Evolutionary conservation across 2,888 invertebrate species (phyloP), one percentile per base, ranked within the genome.

Genomic region (Acanthosoma haemorrhoidale): DNA sequence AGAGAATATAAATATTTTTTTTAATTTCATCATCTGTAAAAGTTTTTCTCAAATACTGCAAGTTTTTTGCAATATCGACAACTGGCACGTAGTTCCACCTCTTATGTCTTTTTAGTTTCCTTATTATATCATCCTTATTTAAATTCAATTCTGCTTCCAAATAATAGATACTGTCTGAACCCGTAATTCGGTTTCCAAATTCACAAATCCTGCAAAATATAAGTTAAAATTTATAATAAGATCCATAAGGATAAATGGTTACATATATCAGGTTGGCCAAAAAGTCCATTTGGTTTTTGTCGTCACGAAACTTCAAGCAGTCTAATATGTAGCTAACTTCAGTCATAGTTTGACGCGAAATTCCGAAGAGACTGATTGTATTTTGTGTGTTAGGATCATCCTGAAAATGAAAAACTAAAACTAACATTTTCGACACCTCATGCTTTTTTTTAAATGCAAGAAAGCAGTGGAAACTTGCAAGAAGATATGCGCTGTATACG

Each of bases 41-140:
- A 31, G 21, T 18, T 31, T 68, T 63, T 16, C 61, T 66, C 13
- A 72, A 68, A 58, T 51, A 61, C 11, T 57, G 57, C n/a, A 60
- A 31, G 13, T 72, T 72, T 61, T 68, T 70, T 25, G 68, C 68
- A 38, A 72, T 41, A 11, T 51, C 15, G n/a, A 72, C 58, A 9
- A 72, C 43, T 13, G 72, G 67, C 4, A 72, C 68, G 8, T 31
- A 34, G 1, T 15, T 43, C 72, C 72, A 72, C 18, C 43, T 51
- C 21, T 61, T 70, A 21, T 72, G 70, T 34, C 51, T 61, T 5
- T 64, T 57, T 11, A 72, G 57, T 34, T 61, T 51, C 5, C 21
- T 29, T 41, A 15, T 15, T 2, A 72, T 16, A 41, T 68, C 63
- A 11, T n/a, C 21, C 16, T 21, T 29, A 15, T 29, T 18, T 25